Evolutionary conservation across 2,113 vertebrate species (phyloP), one percentile per base, ranked within the genome.

Genomic region (Talpa occidentalis): DNA sequence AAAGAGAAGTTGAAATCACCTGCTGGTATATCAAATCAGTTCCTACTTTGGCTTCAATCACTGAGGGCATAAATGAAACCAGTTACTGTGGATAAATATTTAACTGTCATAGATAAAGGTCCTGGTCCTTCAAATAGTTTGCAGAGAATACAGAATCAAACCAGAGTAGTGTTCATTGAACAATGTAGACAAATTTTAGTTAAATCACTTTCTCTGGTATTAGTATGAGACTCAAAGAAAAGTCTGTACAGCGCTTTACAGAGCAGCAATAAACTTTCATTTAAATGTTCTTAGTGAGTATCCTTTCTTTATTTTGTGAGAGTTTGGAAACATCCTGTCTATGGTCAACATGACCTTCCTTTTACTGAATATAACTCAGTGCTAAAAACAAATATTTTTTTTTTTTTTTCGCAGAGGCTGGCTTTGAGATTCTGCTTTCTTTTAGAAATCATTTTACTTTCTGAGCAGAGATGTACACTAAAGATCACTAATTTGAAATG

Each of bases 1-100:
- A 93, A 95, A 96, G 40, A 40, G 32, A 90, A 90, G 7, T 37
- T 64, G 67, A 97, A 93, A 90, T 87, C 3, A 0, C 80, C 93
- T 92, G 56, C 64, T 91, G 81, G 42, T 26, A 17, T 35, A 66
- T 67, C 42, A 70, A 94, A n/a, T 79, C 84, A 74, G 26, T 91
- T 28, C 19, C 40, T 74, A 83, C 87, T 17, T 85, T 83, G 67
- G 17, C 87, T 92, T 95, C 69, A 96, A 3, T 92, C 67, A 85
- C 15, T 19, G 26, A 93, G 44, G 72, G 32, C 12, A 92, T 73
- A 92, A 90, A 69, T 17, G 49, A 95, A 92, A 77, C 44, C 52
- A 9, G 32, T 88, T 92, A 76, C 28, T 17, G 1, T 47, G n/a
- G 54, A 49, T 6, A 35, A 73, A 91, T 82, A 79, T 85, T 64